phyloP scores from a whole-genome alignment of 1,140 invertebrate genomes.

The Triops cancriformis region DNA sequence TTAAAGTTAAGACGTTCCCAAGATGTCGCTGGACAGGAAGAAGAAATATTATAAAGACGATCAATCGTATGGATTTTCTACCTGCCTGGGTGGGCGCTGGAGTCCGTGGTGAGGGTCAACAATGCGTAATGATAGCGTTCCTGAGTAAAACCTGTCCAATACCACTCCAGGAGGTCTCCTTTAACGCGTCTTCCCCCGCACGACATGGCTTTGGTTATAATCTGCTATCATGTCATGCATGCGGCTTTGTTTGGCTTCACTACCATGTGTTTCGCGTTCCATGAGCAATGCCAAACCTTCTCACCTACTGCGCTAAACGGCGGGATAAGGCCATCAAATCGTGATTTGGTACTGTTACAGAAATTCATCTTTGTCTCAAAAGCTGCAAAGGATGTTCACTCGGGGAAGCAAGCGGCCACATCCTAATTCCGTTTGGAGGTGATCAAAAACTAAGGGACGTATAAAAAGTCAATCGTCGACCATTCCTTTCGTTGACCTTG shows the following conservation, averaged over 20 bases:
- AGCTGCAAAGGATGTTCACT: background rate
- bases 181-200: slow-evolving; percentile 3
- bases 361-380: background rate
- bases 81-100: background rate
- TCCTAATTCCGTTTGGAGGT: no score
- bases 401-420: background rate
- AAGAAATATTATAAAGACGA: background rate
- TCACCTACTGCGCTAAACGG: slow-evolving; percentile 9
- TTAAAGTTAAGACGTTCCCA: background rate
- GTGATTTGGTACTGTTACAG: background rate
- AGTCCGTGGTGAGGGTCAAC: slow-evolving; percentile 7
- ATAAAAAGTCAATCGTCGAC: no score
- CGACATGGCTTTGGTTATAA: background rate
- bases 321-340: background rate
- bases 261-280: background rate
- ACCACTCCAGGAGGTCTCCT: background rate
- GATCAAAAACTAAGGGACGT: no score
- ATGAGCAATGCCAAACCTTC: background rate
- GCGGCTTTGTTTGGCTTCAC: background rate
- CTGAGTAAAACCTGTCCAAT: slow-evolving; percentile 1
- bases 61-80: background rate
- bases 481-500: no score
- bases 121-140: slow-evolving; percentile 2
- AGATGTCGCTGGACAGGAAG: background rate
- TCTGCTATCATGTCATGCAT: background rate